Conservation (phyloP, 2,113 vertebrate species). For the Oplegnathus fasciatus region DNA sequence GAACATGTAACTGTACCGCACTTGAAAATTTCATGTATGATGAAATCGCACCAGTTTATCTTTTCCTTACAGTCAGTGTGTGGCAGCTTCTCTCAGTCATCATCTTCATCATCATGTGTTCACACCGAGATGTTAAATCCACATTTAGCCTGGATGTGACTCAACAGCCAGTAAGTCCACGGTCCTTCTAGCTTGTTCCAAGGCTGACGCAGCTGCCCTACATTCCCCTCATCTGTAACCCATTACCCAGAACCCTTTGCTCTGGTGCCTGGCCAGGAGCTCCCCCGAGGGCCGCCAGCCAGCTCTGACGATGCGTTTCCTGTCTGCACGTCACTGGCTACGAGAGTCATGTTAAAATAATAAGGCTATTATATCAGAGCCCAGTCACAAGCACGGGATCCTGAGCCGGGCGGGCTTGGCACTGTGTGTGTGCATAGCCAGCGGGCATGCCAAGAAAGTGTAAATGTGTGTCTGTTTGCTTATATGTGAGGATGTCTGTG, state of each 20-base stretch:
- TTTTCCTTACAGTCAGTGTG: not conserved
- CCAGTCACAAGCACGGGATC: constrained; percentile 43
- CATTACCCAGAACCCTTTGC: constrained; percentile 69
- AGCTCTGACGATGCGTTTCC: constrained; percentile 60
- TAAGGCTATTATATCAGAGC: constrained; percentile 56
- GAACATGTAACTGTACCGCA: not conserved
- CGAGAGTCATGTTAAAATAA: constrained; percentile 54
- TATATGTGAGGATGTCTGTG: not conserved
- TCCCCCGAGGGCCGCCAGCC: constrained; percentile 35
- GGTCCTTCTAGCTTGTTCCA: constrained; percentile 33
- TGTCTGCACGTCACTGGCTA: constrained; percentile 36
- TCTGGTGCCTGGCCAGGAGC: constrained; percentile 41
- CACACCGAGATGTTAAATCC: constrained; percentile 26
- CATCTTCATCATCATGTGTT: constrained; percentile 38
- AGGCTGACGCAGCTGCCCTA: constrained; percentile 54
- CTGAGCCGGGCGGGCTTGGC: constrained; percentile 5
- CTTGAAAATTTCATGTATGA: not conserved
- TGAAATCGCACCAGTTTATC: not conserved
- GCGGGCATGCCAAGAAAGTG: constrained; percentile 28
- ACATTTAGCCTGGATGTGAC: constrained; percentile 61
- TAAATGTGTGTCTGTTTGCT: constrained; percentile 33
- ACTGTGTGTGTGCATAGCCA: not conserved
- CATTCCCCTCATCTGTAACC: constrained; percentile 66
- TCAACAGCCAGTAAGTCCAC: constrained; percentile 55
- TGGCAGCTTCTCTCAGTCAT: constrained; percentile 50